Base-by-base conservation (phyloP, 1,140 invertebrate genomes). In the Meloidogyne exigua region DNA sequence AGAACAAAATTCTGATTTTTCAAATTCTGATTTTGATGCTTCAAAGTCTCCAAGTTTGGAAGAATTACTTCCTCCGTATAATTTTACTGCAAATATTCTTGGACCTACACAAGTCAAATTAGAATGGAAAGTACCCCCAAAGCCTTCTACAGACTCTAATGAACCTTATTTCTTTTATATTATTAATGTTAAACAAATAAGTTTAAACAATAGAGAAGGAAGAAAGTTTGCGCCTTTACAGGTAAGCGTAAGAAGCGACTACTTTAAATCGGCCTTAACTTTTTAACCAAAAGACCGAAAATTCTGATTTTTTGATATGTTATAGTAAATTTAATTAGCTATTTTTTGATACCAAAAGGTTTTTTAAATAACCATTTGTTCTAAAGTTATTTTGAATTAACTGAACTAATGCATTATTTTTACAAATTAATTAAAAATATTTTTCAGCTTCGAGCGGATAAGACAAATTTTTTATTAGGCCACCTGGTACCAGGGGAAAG, bases 131-230 rank as follows among this genome's bases (percentile, higher is more conserved):
- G n/a, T 18, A 32, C 67, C 75, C 23, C 39, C 77, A 39, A 72
- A 70, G 23, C 42, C 64, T 63, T 36, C 21, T 10, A 7, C 5
- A 7, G 5, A 28, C 13, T 13, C 23, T 23, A n/a, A 36, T 15
- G 23, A 66, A 26, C 26, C 64, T 57, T 15, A 78, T 68, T 80
- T 70, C 57, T 80, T 84, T 57, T 86, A 86, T 76, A 65, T 86
- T 23, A 80, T 86, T 7, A 86, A 84, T 71, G 80, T 86, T 5
- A 81, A 84, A 49, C 85, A 86, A 74, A 68, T 86, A 15, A 84
- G 84, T n/a, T 65, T 82, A 25, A 76, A 84, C 25, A 18, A 49
- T 49, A 18, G n/a, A 7, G 79, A 76, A 0, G 84, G 79, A n/a
- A 78, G 72, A 21, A 36, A 71, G 23, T 72, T 83, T 25, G 68